phyloP scores from a whole-genome alignment of 1,140 invertebrate genomes.

The Archivesica marissinica region DNA sequence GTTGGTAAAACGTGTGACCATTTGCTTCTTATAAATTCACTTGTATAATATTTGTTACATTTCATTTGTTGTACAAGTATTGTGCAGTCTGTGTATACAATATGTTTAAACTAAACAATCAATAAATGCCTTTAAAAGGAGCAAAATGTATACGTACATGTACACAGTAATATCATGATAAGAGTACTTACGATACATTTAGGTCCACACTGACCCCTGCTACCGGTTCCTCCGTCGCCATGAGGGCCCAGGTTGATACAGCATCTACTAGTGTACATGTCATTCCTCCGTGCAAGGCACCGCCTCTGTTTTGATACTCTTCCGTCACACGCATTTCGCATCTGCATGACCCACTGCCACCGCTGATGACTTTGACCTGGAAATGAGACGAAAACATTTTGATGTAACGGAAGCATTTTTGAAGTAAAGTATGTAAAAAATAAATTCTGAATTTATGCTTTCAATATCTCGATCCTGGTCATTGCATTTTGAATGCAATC shows the following conservation, averaged over 20 bases:
- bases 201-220: conserved; percentile 91
- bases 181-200: conserved; percentile 87
- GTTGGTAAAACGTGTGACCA: no score
- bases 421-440: neutral
- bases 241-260: conserved; percentile 92
- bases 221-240: conserved; percentile 86
- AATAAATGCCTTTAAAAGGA: no score
- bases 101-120: no score
- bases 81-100: no score
- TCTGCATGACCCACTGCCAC: conserved; percentile 73
- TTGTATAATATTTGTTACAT: no score
- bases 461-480: neutral
- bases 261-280: conserved; percentile 92
- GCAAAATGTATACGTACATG: conserved; percentile 9
- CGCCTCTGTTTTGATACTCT: conserved; percentile 91
- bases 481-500: no score
- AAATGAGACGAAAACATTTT: conserved; percentile 35
- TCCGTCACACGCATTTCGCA: conserved; percentile 90
- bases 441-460: neutral
- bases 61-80: no score
- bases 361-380: conserved; percentile 72
- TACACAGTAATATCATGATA: neutral
- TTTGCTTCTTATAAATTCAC: no score
- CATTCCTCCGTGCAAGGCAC: conserved; percentile 93
- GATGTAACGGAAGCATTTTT: neutral